A percentile compares a stretch with the other conserved stretches of the same genome.
Evolutionary conservation across 2,797 vertebrate species (phyloP).

Genomic region (Argya squamiceps): DNA sequence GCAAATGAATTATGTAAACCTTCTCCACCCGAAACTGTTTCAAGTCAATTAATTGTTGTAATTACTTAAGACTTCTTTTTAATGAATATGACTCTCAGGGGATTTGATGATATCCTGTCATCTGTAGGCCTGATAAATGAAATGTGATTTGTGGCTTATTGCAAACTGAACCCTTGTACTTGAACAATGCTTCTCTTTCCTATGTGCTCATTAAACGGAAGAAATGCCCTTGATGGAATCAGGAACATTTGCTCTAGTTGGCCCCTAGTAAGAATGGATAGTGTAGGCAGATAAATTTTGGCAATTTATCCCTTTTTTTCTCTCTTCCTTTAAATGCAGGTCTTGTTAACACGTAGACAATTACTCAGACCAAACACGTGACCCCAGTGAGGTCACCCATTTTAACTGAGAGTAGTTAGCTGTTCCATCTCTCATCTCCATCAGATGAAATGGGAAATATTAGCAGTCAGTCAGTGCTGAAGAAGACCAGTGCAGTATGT

Average conservation of each 20-base stretch:
- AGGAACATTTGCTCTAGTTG: conserved; percentile 30
- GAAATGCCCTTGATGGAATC: conserved; percentile 76
- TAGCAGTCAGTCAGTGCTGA: background rate
- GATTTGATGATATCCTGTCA: conserved; percentile 86
- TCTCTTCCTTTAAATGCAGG: conserved; percentile 11
- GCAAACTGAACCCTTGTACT: conserved; percentile 77
- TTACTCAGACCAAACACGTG: background rate
- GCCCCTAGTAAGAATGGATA: conserved; percentile 9
- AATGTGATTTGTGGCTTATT: conserved; percentile 84
- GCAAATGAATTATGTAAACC: conserved; percentile 90
- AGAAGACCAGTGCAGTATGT: background rate
- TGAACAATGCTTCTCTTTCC: conserved; percentile 71
- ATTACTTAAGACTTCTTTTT: conserved; percentile 92
- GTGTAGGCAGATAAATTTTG: background rate
- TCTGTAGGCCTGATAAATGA: conserved; percentile 85
- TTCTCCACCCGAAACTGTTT: conserved; percentile 85
- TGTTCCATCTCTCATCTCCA: conserved; percentile 6
- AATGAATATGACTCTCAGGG: conserved; percentile 86
- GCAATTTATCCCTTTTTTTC: background rate
- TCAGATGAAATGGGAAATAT: conserved; percentile 30
- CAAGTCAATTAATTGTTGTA: conserved; percentile 91
- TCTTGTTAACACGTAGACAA: background rate
- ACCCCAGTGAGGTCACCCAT: background rate
- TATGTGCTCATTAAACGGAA: conserved; percentile 69
- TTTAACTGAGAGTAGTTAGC: background rate